Base-by-base conservation (phyloP, 2,888 invertebrate genomes). In the Coenonympha arcania region DNA sequence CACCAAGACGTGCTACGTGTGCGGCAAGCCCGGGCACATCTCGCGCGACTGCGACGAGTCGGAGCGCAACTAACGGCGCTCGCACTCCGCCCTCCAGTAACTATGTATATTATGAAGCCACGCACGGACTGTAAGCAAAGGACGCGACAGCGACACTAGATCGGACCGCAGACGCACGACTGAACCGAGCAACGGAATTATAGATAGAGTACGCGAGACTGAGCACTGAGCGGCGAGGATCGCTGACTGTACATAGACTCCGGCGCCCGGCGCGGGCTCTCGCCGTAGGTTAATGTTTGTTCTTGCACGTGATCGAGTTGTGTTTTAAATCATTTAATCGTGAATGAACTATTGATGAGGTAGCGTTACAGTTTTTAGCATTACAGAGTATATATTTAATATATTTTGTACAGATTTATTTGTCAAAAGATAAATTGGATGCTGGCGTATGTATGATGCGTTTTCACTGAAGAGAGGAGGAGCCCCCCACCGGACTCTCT, bases 1-100 rank as follows among this genome's bases (percentile, higher is more conserved):
- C 91, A 93, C 90, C 71, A 94, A 95, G 88, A 94, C 93, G 66
- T 96, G 96, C 89, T 96, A 95, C 88, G 91, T 92, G 74, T 97
- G 97, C 88, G 93, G 95, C 88, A 94, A 96, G 86, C 90, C 92
- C 61, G 95, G 95, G 61, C 95, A 95, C 88, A 91, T 95, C 89
- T 93, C 94, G 86, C 93, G 95, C 76, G 95, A 95, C 79, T 95
- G 95, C 88, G 93, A 92, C 71, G 93, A 93, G 80, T 90, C 91
- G 66, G 93, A 92, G 78, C 90, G 91, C 70, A 87, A 87, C 84
- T 87, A 87, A 75, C 82, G 66, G 69, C 66, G 13, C 13, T 69
- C 62, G 54, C 60, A 59, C 63, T 50, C 61, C 60, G 58, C 63
- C 58, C 62, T 67, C 69, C 68, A 68, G 70, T 71, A 76, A 76